Evolutionary conservation across 2,888 invertebrate genomes (phyloP).

Genomic region (Nowickia ferox): DNA sequence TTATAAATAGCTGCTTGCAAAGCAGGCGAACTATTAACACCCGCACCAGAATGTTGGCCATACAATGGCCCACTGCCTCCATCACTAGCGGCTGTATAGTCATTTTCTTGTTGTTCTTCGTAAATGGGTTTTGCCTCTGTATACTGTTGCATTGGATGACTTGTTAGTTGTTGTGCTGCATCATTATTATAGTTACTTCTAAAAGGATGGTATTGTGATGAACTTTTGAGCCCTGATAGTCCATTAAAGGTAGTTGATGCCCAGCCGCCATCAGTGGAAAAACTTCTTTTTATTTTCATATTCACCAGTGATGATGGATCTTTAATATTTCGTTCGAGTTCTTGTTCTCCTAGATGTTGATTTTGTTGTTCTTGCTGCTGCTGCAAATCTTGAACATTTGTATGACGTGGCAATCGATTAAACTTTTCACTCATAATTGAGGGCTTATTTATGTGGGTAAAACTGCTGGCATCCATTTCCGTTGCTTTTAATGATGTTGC

Average conservation of each 20-base stretch:
- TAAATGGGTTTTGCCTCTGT: constrained; percentile 78
- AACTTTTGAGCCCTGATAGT: constrained; percentile 77
- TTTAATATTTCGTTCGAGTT: constrained; percentile 66
- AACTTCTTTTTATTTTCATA: constrained; percentile 72
- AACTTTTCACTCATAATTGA: constrained; percentile 48
- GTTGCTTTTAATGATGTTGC: constrained; percentile 65
- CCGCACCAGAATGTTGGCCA: constrained; percentile 49
- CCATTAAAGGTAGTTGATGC: constrained; percentile 76
- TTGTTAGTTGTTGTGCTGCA: constrained; percentile 15
- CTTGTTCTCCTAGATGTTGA: constrained; percentile 26
- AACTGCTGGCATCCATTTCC: constrained; percentile 72
- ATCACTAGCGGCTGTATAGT: constrained; percentile 73
- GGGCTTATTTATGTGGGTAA: constrained; percentile 75
- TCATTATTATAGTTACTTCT: constrained; percentile 73
- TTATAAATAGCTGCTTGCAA: constrained; percentile 76
- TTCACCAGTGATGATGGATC: constrained; percentile 47
- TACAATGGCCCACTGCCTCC: constrained; percentile 63
- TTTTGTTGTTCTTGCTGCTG: constrained; percentile 63
- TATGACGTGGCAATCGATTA: constrained; percentile 74
- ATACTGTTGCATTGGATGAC: constrained; percentile 65
- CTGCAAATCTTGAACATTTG: constrained; percentile 61
- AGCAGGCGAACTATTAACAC: constrained; percentile 58
- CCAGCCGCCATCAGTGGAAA: constrained; percentile 65
- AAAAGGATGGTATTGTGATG: constrained; percentile 78
- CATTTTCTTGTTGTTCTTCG: constrained; percentile 80